Conservation (phyloP, 1,140 invertebrate species). For the Heterodera schachtii region DNA sequence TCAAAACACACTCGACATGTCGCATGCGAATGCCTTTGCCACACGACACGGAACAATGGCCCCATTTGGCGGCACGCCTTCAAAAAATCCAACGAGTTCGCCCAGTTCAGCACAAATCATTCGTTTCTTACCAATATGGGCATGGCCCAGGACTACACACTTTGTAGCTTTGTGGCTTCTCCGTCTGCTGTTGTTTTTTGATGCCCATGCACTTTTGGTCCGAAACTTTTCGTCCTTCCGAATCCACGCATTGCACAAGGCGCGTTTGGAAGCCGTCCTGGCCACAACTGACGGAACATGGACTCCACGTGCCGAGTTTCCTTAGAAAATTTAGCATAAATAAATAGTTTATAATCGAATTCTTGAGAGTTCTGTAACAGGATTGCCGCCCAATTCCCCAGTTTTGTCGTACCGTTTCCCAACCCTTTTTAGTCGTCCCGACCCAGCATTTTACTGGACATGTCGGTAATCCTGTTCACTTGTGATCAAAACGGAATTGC, state of each 20-base stretch:
- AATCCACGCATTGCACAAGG: constrained; percentile 58
- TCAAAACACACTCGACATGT: constrained; percentile 56
- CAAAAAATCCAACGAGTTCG: not conserved
- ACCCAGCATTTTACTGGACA: too few relatives aligned
- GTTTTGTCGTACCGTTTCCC: too few relatives aligned
- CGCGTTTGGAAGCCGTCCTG: constrained; percentile 57
- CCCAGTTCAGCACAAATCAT: not conserved
- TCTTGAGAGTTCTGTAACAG: too few relatives aligned
- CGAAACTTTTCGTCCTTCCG: constrained; percentile 39
- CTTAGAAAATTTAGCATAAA: too few relatives aligned
- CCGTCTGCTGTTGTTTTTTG: constrained; percentile 3
- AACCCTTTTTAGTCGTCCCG: too few relatives aligned
- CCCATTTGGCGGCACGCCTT: constrained; percentile 7
- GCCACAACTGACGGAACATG: constrained; percentile 55
- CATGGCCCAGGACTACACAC: constrained; percentile 57
- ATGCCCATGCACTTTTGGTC: constrained; percentile 24
- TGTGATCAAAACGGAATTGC: too few relatives aligned
- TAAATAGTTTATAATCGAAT: too few relatives aligned
- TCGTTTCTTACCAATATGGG: constrained; percentile 54
- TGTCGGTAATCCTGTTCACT: too few relatives aligned
- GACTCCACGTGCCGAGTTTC: constrained; percentile 53
- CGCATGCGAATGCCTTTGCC: constrained; percentile 54
- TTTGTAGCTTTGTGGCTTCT: constrained; percentile 53
- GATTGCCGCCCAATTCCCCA: too few relatives aligned
- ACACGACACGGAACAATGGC: constrained; percentile 58